A percentile compares a stretch with the other conserved stretches of the same genome.
Conservation (phyloP, 2,888 invertebrate species). For the Ichneumoninae sp. region DNA sequence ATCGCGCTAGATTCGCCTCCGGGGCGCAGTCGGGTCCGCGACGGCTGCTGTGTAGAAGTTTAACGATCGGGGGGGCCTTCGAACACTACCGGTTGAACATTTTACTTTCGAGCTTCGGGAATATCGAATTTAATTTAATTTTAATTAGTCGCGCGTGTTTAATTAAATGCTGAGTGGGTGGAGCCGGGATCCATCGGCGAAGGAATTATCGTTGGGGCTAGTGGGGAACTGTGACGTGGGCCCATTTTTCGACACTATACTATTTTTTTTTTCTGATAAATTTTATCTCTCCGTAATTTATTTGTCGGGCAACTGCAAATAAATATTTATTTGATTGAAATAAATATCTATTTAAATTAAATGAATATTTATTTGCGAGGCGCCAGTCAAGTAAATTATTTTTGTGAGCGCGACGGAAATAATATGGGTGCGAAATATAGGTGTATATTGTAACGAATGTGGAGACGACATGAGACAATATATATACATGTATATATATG, state of each 20-base stretch:
- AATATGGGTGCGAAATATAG: not conserved
- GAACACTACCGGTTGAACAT: not conserved
- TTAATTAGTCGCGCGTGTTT: not conserved
- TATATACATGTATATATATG: not conserved
- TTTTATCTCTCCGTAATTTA: not conserved
- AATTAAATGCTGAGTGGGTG: not conserved
- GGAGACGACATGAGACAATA: too few relatives aligned
- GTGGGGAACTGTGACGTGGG: not conserved
- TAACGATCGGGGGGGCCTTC: not conserved
- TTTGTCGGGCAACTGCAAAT: too few relatives aligned
- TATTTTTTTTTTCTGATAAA: not conserved
- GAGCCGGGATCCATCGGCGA: not conserved
- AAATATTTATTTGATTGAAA: too few relatives aligned
- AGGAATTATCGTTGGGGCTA: not conserved
- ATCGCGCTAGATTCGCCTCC: not conserved
- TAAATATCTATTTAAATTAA: too few relatives aligned
- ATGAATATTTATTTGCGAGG: too few relatives aligned
- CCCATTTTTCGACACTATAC: not conserved
- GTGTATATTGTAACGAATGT: not conserved
- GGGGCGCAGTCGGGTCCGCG: not conserved
- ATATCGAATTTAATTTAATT: slow-evolving; percentile 7
- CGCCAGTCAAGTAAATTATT: too few relatives aligned
- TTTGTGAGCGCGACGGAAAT: not conserved
- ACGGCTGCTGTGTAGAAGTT: not conserved
- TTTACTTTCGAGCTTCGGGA: not conserved